phyloP scores from a whole-genome alignment of 2,888 invertebrate genomes.

The Nineta flava region DNA sequence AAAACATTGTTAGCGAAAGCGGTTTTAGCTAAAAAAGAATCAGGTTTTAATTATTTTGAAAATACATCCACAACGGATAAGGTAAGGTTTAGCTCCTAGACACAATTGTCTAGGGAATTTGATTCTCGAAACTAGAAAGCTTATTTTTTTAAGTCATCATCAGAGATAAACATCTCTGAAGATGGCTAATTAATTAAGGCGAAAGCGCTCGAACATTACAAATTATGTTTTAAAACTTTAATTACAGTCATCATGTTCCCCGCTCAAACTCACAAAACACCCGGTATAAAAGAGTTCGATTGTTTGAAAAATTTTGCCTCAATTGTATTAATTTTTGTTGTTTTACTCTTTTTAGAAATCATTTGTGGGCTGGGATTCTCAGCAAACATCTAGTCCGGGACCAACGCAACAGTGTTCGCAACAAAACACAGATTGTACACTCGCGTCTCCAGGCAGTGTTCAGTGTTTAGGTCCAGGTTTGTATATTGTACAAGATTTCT shows the following conservation, averaged over 20 bases:
- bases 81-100: not conserved
- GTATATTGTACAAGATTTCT: not conserved
- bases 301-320: too few relatives aligned
- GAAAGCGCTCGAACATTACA: too few relatives aligned
- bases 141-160: not conserved
- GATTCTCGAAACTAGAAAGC: not conserved
- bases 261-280: too few relatives aligned
- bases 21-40: constrained; percentile 7
- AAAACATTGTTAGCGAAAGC: constrained; percentile 7
- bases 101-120: not conserved
- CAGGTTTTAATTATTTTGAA: constrained; percentile 6
- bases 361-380: constrained; percentile 5
- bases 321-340: too few relatives aligned
- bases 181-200: too few relatives aligned
- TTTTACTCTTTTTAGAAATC: constrained; percentile 1
- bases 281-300: too few relatives aligned
- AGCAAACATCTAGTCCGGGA: constrained; percentile 5
- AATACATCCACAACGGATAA: not conserved
- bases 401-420: constrained; percentile 5
- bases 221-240: too few relatives aligned
- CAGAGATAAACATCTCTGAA: too few relatives aligned
- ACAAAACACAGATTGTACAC: constrained; percentile 5
- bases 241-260: too few relatives aligned
- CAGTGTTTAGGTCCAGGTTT: constrained; percentile 5
- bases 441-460: constrained; percentile 4